Conservation (phyloP, 2,113 vertebrate genomes). For the Ifrita kowaldi region DNA sequence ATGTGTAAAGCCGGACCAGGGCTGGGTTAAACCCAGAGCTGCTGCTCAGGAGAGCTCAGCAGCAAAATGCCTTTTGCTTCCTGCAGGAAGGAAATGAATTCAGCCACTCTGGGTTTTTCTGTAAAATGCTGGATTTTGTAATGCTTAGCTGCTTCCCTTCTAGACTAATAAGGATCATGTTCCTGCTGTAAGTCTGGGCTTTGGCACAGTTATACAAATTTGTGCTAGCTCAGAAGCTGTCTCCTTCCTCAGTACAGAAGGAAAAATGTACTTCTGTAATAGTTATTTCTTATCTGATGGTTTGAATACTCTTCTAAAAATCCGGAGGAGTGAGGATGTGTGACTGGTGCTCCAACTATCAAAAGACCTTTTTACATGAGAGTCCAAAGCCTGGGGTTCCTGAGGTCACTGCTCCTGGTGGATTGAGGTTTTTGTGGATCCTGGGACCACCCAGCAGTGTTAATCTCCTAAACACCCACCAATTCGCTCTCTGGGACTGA, state of each 20-base stretch:
- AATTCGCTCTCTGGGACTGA: neutral
- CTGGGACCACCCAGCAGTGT: neutral
- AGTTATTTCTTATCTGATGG: neutral
- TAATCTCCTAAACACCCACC: neutral
- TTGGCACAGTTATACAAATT: neutral
- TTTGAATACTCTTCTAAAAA: neutral
- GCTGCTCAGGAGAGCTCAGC: neutral
- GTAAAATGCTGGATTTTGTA: neutral
- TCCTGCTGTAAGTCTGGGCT: neutral
- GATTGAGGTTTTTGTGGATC: neutral
- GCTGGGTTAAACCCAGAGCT: fast-evolving
- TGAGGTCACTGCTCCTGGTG: neutral
- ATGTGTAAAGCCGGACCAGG: neutral
- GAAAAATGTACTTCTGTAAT: neutral
- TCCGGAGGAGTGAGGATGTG: fast-evolving
- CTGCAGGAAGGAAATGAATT: neutral
- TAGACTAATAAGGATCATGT: neutral
- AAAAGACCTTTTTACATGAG: neutral
- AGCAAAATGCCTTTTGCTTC: neutral
- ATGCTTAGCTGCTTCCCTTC: neutral
- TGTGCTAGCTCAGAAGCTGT: neutral
- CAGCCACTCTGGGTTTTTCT: neutral
- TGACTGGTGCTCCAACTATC: neutral
- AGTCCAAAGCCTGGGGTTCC: neutral
- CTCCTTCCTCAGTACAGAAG: neutral